Base-by-base conservation (phyloP, 92 coral and sea anemone species). In the Bergia puertoricense region DNA sequence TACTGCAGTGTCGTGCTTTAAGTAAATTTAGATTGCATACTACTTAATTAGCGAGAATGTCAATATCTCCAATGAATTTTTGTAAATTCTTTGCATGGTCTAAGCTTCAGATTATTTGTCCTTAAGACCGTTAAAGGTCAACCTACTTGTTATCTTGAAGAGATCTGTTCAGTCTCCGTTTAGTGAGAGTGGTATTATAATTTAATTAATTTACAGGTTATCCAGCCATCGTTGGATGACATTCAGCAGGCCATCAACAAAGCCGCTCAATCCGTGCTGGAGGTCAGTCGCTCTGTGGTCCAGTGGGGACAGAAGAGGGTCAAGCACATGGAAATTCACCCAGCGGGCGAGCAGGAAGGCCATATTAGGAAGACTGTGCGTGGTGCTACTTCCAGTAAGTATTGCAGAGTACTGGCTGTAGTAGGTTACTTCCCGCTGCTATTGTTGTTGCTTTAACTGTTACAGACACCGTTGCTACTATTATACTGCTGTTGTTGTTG, bases 231-330 rank as follows among this genome's bases (percentile, higher is more conserved):
- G 20, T 71, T 95, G 81, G 98, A 95, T 40, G 98, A 95, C 79
- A 90, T 95, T 79, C 98, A 95, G 81, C 95, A 93, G 43, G 91
- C 96, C 8, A 86, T 95, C 39, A 95, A 95, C 91, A 95, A 93
- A 89, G 94, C 95, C 37, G 72, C 96, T 20, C 98, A 93, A 72
- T 80, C 92, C 10, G 93, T 95, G 16, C 79, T 95, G 65, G 98
- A 93, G 85, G 94, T 95, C 76, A 92, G 92, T 80, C 96, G 98
- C 65, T 95, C 93, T 57, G 98, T 95, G 67, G 98, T 93, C 30
- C 98, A 95, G 90, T 95, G 98, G 98, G 98, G 98, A 15, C 98
- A 95, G 86, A 95, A 92, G 81, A 86, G 98, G 72, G 92, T 92
- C 82, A 92, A 92, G 43, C 80, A 46, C 37, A 91, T 90, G 92